These are phyloP conservation scores for Syrmaticus mikado DNA, from an alignment of 2,113 vertebrate species.

Conservation along the genomic window DNA sequence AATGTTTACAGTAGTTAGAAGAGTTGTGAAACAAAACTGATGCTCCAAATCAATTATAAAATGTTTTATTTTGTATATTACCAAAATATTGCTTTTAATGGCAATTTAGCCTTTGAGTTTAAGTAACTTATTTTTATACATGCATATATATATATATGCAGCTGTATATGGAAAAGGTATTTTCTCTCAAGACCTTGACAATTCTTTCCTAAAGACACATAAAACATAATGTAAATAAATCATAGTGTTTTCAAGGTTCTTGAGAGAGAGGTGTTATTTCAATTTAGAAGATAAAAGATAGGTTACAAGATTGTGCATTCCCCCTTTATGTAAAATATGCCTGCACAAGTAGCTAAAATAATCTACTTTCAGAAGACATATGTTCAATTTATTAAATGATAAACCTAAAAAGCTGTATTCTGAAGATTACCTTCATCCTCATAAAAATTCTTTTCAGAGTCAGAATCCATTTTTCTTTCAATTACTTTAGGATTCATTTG, in stretches of 20 bases:
- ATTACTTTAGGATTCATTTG: constrained; percentile 13
- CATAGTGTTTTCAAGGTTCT: background rate
- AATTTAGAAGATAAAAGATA: constrained; percentile 20
- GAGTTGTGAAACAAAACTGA: background rate
- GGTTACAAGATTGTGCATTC: background rate
- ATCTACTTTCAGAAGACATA: constrained; percentile 3
- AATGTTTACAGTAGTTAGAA: background rate
- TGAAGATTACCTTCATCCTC: constrained; percentile 28
- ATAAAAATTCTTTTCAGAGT: constrained; percentile 44
- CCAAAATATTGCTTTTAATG: background rate
- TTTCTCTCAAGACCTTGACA: background rate
- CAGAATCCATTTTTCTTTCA: constrained; percentile 19
- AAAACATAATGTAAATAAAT: background rate
- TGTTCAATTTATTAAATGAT: constrained; percentile 7
- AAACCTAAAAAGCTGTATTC: constrained; percentile 29
- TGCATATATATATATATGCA: background rate
- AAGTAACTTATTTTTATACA: background rate
- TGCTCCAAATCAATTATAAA: background rate
- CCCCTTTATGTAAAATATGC: background rate
- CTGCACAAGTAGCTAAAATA: background rate
- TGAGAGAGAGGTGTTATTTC: background rate
- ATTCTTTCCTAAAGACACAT: background rate
- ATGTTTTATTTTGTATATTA: background rate
- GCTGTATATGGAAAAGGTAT: background rate
- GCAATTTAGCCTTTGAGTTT: background rate